A percentile compares a stretch with the other conserved stretches of the same genome.
Evolutionary conservation across 2,113 vertebrate genomes (phyloP).

Genomic region (Cinclus mexicanus): DNA sequence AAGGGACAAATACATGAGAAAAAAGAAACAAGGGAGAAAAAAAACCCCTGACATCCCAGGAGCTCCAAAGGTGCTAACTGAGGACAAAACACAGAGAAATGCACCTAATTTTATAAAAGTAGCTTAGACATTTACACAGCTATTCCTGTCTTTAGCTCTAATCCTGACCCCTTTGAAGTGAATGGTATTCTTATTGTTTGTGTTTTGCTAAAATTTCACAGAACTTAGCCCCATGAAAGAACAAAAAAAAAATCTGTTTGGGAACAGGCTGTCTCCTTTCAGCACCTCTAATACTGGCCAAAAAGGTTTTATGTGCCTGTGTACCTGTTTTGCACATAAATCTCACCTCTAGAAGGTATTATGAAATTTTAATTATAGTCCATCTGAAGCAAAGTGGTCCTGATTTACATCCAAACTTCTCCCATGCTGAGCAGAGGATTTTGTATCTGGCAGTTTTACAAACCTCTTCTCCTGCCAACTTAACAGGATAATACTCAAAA

Average conservation of each 20-base stretch:
- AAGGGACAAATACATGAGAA: not conserved
- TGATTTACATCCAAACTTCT: not conserved
- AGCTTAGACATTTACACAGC: not conserved
- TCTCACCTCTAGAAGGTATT: not conserved
- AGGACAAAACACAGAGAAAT: not conserved
- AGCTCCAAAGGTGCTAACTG: not conserved
- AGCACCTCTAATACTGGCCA: not conserved
- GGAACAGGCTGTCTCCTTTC: constrained; percentile 1
- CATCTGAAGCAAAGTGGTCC: not conserved
- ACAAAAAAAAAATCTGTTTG: not conserved
- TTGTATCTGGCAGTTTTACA: not conserved
- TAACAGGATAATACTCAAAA: not conserved
- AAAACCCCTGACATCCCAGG: not conserved
- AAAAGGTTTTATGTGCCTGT: not conserved
- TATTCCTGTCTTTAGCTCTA: not conserved
- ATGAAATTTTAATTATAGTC: not conserved
- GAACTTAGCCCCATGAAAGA: not conserved
- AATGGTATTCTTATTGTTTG: not conserved
- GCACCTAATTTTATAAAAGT: not conserved
- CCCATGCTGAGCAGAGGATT: not conserved
- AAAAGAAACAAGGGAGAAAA: not conserved
- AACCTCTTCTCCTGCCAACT: not conserved
- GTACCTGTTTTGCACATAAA: not conserved
- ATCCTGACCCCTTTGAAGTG: not conserved
- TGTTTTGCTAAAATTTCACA: not conserved